Conservation (phyloP, 2,888 invertebrate species). For the Epiblema foenella region DNA sequence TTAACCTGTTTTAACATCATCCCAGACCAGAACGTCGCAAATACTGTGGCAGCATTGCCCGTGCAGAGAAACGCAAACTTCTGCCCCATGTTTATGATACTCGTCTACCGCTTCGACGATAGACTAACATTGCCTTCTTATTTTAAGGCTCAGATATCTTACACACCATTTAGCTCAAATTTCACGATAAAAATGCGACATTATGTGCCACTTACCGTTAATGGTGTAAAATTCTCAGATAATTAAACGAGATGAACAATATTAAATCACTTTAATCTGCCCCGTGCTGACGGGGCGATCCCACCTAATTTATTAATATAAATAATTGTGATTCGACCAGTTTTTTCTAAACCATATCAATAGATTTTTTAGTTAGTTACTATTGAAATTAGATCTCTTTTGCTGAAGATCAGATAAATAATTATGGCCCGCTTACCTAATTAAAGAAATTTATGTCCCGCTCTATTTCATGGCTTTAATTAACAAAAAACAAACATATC, state of each 20-base stretch:
- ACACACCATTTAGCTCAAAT: too few relatives aligned
- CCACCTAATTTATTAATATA: conserved; percentile 35
- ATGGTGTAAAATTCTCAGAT: conserved; percentile 19
- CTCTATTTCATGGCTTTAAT: conserved; percentile 35
- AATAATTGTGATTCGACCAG: conserved; percentile 11
- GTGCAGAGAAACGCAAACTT: too few relatives aligned
- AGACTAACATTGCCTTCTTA: too few relatives aligned
- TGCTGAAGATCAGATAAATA: conserved; percentile 28
- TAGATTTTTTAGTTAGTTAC: neutral
- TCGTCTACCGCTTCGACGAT: too few relatives aligned
- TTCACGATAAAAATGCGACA: too few relatives aligned
- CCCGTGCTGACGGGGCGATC: conserved; percentile 51
- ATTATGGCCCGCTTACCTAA: conserved; percentile 21
- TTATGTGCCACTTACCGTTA: conserved; percentile 20
- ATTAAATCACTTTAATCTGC: conserved; percentile 50
- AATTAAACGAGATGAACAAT: conserved; percentile 39
- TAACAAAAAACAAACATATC: conserved; percentile 43
- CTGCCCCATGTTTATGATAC: too few relatives aligned
- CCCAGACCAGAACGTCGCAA: too few relatives aligned
- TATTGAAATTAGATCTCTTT: neutral
- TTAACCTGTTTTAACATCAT: too few relatives aligned
- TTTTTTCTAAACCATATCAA: conserved; percentile 18
- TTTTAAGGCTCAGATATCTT: too few relatives aligned
- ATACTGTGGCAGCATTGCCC: too few relatives aligned
- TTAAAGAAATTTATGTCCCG: conserved; percentile 36